Conservation (phyloP, 2,888 invertebrate genomes). For the Heliconius erato region DNA sequence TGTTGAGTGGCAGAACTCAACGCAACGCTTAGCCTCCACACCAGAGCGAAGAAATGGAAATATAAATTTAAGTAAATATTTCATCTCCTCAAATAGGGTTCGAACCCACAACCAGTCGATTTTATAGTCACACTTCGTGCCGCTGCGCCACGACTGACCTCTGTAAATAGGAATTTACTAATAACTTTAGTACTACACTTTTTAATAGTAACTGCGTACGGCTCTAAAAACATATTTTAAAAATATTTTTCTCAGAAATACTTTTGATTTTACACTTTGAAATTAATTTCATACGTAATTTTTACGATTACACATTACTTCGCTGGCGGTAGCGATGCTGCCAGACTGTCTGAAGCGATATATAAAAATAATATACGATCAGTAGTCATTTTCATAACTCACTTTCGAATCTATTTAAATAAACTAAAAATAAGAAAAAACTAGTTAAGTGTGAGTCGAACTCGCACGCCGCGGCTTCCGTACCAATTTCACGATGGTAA, state of each 20-base stretch:
- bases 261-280: conserved; percentile 32
- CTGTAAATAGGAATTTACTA: background rate
- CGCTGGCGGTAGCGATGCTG: conserved; percentile 40
- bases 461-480: background rate
- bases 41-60: no score
- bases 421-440: no score
- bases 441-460: background rate
- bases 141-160: no score
- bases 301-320: conserved; percentile 46
- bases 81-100: no score
- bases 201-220: background rate
- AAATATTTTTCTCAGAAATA: conserved; percentile 32
- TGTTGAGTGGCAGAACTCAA: no score
- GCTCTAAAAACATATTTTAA: background rate
- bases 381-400: conserved; percentile 60
- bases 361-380: conserved; percentile 59
- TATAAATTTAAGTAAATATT: no score
- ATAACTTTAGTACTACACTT: background rate
- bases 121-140: no score
- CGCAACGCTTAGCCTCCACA: no score
- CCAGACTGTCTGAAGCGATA: conserved; percentile 51
- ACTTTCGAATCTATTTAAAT: conserved; percentile 40
- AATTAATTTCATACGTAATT: conserved; percentile 39
- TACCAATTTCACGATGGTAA: no score
- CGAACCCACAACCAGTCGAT: no score